These are phyloP conservation scores for Ceraclea dissimilis DNA, from an alignment of 2,888 invertebrate genomes.

Conservation along the genomic window DNA sequence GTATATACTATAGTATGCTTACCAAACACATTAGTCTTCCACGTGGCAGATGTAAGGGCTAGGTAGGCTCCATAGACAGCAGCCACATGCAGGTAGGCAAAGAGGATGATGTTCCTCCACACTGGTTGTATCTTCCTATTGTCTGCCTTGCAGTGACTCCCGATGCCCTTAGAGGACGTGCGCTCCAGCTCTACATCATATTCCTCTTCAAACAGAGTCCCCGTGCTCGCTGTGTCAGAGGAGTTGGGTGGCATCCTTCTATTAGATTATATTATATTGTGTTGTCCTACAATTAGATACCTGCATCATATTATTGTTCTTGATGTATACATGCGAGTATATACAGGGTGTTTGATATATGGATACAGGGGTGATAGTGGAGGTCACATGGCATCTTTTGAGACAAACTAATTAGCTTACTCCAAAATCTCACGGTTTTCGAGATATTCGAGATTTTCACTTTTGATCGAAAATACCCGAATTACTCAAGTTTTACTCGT, in stretches of 20 bases:
- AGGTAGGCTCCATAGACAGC: constrained; percentile 71
- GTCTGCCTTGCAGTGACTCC: constrained; percentile 37
- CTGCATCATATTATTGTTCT: no score
- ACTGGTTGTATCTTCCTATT: constrained; percentile 55
- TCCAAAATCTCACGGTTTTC: no score
- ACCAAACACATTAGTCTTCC: constrained; percentile 66
- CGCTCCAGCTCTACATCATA: constrained; percentile 25
- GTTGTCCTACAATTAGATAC: no score
- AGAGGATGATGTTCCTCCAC: constrained; percentile 76
- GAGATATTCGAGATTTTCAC: no score
- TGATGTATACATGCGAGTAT: no score
- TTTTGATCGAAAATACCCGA: no score
- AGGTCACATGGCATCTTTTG: no score
- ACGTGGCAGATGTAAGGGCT: constrained; percentile 64
- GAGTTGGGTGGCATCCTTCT: constrained; percentile 40
- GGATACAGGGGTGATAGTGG: no score
- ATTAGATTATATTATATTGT: no score
- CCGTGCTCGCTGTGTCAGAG: constrained; percentile 32
- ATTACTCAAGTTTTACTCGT: no score
- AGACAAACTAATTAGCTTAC: no score
- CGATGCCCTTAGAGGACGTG: constrained; percentile 5
- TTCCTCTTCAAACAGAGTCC: constrained; percentile 35
- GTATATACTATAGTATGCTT: constrained; percentile 29
- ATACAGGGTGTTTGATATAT: no score
- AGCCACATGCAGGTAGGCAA: constrained; percentile 65